phyloP scores from a whole-genome alignment of 2,888 invertebrate genomes.

The Agrotis ipsilon region DNA sequence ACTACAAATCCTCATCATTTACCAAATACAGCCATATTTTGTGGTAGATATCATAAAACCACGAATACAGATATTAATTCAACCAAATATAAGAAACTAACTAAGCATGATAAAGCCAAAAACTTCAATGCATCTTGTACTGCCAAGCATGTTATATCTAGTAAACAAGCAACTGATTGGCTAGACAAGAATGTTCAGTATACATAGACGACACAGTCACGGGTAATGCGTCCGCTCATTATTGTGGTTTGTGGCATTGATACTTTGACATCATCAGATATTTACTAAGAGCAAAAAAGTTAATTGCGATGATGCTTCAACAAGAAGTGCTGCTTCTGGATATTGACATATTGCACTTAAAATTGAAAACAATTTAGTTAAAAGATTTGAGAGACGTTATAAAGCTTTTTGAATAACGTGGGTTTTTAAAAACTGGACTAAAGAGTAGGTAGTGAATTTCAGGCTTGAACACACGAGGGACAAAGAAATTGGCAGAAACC shows the following conservation, averaged over 20 bases:
- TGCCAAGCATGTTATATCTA: neutral
- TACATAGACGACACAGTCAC: conserved; percentile 26
- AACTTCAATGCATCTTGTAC: neutral
- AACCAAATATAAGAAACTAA: neutral
- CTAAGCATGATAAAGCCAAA: neutral
- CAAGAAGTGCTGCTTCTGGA: neutral
- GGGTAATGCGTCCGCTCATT: conserved; percentile 31
- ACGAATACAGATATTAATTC: neutral
- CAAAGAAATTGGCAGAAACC: conserved; percentile 12
- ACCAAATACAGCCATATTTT: neutral
- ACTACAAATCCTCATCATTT: neutral
- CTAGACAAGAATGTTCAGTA: conserved; percentile 25
- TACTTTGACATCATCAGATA: conserved; percentile 33
- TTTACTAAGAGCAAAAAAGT: conserved; percentile 29
- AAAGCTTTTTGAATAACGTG: no score
- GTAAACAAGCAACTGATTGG: conserved; percentile 19
- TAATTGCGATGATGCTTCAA: conserved; percentile 12
- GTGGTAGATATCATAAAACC: neutral
- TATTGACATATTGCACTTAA: neutral
- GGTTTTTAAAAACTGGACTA: neutral
- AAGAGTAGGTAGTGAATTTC: conserved; percentile 1
- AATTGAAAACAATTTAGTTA: neutral
- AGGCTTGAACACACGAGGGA: neutral
- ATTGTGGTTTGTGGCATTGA: conserved; percentile 33
- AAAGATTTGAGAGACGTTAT: neutral